phyloP scores from a whole-genome alignment of 2,113 vertebrate species.

The Notothenia coriiceps region DNA sequence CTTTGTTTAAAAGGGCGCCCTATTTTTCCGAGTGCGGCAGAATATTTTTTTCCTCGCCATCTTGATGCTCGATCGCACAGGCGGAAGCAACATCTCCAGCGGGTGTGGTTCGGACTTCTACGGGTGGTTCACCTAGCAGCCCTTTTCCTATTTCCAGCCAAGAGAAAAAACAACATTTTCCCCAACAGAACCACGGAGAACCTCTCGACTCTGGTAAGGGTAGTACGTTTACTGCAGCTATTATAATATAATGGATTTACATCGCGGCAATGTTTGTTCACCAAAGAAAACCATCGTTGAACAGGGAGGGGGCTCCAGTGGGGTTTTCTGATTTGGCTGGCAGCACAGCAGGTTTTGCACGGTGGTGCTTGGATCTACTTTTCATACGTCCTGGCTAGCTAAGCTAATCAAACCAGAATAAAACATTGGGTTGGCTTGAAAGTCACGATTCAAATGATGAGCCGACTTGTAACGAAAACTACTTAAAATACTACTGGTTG shows the following conservation, averaged over 20 bases:
- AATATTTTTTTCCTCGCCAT: constrained; percentile 86
- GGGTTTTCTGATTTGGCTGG: constrained; percentile 75
- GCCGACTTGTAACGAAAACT: not conserved
- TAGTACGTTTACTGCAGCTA: not conserved
- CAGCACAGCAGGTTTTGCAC: constrained; percentile 72
- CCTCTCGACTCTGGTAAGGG: constrained; percentile 75
- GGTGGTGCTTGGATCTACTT: constrained; percentile 81
- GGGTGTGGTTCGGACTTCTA: constrained; percentile 80
- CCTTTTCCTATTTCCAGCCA: constrained; percentile 69
- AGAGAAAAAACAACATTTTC: constrained; percentile 50
- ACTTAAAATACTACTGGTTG: accelerated
- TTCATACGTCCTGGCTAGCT: constrained; percentile 70
- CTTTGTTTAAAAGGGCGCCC: constrained; percentile 58
- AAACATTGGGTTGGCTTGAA: constrained; percentile 19
- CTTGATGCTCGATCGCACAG: constrained; percentile 83
- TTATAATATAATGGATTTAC: not conserved
- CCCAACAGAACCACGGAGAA: constrained; percentile 72
- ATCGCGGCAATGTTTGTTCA: constrained; percentile 29
- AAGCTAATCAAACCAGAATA: constrained; percentile 60
- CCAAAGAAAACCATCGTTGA: constrained; percentile 65
- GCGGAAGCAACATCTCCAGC: constrained; percentile 70
- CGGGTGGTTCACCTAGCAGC: constrained; percentile 80
- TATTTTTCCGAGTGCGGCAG: constrained; percentile 87
- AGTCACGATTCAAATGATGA: not conserved
- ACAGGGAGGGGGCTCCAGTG: constrained; percentile 70